phyloP scores from a whole-genome alignment of 2,113 vertebrate species.

The Eublepharis macularius region DNA sequence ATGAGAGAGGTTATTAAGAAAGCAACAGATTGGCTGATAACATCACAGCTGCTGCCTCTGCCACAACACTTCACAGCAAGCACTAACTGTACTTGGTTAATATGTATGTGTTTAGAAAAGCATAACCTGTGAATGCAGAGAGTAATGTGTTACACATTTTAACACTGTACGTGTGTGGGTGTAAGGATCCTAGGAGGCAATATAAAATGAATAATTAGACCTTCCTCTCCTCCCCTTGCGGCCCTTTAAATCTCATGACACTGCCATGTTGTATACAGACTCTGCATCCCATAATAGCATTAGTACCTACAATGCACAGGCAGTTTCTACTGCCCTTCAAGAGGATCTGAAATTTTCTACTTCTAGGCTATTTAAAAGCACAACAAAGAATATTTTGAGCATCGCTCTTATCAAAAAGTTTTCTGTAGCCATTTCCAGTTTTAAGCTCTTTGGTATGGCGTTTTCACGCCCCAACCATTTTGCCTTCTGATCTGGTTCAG shows the following conservation, averaged over 20 bases:
- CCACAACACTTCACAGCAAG: conserved; percentile 55
- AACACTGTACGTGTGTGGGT: neutral
- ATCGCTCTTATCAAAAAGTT: conserved; percentile 51
- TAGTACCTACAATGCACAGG: conserved; percentile 44
- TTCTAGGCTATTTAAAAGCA: conserved; percentile 50
- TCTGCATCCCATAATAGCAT: conserved; percentile 56
- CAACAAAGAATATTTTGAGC: conserved; percentile 48
- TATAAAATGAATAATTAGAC: conserved; percentile 10
- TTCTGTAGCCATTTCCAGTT: conserved; percentile 33
- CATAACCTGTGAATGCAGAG: conserved; percentile 31
- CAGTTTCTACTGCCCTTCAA: conserved; percentile 50
- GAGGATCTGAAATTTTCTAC: conserved; percentile 46
- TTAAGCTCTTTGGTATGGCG: conserved; percentile 26
- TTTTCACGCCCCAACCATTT: conserved; percentile 39
- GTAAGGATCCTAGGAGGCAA: neutral
- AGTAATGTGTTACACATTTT: conserved; percentile 3
- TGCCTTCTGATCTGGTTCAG: conserved; percentile 39
- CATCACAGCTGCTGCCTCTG: conserved; percentile 61
- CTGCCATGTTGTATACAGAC: conserved; percentile 46
- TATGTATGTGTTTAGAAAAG: conserved; percentile 40
- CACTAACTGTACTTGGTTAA: conserved; percentile 54
- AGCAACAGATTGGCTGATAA: conserved; percentile 68
- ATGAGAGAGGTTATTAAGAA: conserved; percentile 70
- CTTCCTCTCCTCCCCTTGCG: conserved; percentile 23
- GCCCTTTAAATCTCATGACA: conserved; percentile 20